Evolutionary conservation across 1,140 invertebrate species (phyloP), one percentile per base, ranked within the genome.

Genomic region (Phocides pigmalion): DNA sequence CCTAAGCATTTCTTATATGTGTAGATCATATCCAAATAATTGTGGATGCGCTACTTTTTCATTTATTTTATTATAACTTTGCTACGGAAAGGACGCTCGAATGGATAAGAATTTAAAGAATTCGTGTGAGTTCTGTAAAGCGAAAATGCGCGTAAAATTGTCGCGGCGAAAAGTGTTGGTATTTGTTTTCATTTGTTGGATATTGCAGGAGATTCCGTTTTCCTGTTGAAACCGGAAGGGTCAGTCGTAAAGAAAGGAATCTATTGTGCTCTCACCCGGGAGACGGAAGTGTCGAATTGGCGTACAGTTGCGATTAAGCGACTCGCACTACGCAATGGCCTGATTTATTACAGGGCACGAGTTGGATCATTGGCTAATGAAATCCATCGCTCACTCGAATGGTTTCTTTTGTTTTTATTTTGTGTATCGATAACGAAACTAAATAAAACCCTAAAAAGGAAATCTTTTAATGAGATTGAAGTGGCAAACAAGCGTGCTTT

Each of bases 281-380:
- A 62, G 17, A 19, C 42, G 44, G 41, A 69, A 66, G 32, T 58
- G 68, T 69, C 72, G 66, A 74, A 68, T 68, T 20, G 65, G 46
- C 58, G 62, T 67, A 64, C 66, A 72, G 66, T 64, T 61, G 61
- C 61, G 50, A 76, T 68, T 65, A 61, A 47, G 70, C 62, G 61
- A 54, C 25, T 66, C 51, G 56, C 58, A 51, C 61, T 64, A 70
- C 68, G 25, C 25, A 28, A 28, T 3, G 69, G 64, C 17, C 46
- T 73, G 63, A 75, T 75, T 77, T 68, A 73, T 73, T 65, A 53
- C 14, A 62, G 64, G 66, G 44, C 46, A 46, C 53, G 51, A 62
- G 49, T 61, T 22, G 58, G 25, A 67, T 65, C 44, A 28, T 35
- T 14, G 22, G 20, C 47, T 66, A 72, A 74, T 72, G 66, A 56